Evolutionary conservation across 2,888 invertebrate species (phyloP), one percentile per base, ranked within the genome.

Genomic region (Yponomeuta malinellus): DNA sequence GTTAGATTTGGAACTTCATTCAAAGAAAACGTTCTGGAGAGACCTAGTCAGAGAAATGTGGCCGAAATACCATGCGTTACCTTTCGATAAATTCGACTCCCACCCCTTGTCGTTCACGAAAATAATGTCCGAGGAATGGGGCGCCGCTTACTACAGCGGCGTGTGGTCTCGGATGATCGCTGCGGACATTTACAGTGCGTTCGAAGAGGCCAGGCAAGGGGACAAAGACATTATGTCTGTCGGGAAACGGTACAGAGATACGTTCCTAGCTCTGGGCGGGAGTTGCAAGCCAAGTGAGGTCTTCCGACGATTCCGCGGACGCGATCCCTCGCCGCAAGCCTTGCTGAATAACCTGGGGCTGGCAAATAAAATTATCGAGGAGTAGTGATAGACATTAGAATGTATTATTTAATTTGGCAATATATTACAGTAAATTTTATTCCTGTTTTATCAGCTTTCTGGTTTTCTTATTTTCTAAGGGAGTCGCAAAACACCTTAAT

Each of bases 131-230:
- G 97, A 96, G 73, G 95, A 96, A 77, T 96, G 96, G 94, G 96
- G 95, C 0, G 98, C 97, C 0, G 96, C 97, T 0, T 97, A 97
- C 82, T 99, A 96, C 83, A 95, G 97, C 71, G 93, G 95, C 79
- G 83, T 97, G 23, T 98, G 98, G 97, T 96, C 98, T 1, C 93
- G 93, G 80, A 95, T 98, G 94, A 93, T 98, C 69, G 98, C 98
- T 0, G 97, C 98, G 0, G 98, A 99, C 85, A 94, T 96, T 52
- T 97, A 95, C 82, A 95, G 96, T 81, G 96, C 97, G 69, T 98
- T 99, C 84, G 93, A 95, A 73, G 96, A 97, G 83, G 94, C 90
- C 0, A 89, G 92, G 75, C 84, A 87, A 68, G 87, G 92, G 1
- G 92, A 94, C 12, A 85, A 92, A 71, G 90, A 93, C 75, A 81